Evolutionary conservation across 2,888 invertebrate genomes (phyloP).

Genomic region (Acanthosoma haemorrhoidale): DNA sequence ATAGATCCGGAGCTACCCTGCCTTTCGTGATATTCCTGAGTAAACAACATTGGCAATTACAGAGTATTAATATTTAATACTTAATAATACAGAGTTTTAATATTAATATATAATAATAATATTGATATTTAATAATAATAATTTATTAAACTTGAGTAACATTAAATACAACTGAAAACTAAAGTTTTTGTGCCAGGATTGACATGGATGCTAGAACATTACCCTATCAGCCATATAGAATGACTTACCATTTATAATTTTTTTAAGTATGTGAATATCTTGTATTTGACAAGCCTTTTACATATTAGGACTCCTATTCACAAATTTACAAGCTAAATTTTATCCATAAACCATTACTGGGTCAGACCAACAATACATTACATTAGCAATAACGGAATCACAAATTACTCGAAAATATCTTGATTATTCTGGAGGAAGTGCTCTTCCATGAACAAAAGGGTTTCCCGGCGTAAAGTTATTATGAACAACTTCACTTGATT

Average conservation of each 20-base stretch:
- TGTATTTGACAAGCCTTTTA: neutral
- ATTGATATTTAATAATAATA: neutral
- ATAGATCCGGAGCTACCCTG: slow-evolving; percentile 20
- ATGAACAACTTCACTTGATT: no score
- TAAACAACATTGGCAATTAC: no score
- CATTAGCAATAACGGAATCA: no score
- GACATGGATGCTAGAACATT: neutral
- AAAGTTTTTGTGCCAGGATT: neutral
- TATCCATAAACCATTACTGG: no score
- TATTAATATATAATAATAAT: neutral
- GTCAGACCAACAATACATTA: no score
- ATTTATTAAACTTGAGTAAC: neutral
- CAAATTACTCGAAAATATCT: no score
- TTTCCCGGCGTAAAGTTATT: no score
- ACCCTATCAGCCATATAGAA: neutral
- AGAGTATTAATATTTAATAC: no score
- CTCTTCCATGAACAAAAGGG: no score
- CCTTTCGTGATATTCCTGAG: slow-evolving; percentile 40
- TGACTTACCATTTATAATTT: neutral
- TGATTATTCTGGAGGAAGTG: no score
- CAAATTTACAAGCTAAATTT: no score
- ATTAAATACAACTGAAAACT: neutral
- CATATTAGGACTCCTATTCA: neutral
- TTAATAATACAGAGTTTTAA: no score
- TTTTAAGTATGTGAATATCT: neutral